Percentiles rank a stretch among this genome's conserved stretches.
These are phyloP conservation scores for Rhinichthys klamathensis DNA, from an alignment of 2,113 vertebrate genomes.

Conservation along the genomic window DNA sequence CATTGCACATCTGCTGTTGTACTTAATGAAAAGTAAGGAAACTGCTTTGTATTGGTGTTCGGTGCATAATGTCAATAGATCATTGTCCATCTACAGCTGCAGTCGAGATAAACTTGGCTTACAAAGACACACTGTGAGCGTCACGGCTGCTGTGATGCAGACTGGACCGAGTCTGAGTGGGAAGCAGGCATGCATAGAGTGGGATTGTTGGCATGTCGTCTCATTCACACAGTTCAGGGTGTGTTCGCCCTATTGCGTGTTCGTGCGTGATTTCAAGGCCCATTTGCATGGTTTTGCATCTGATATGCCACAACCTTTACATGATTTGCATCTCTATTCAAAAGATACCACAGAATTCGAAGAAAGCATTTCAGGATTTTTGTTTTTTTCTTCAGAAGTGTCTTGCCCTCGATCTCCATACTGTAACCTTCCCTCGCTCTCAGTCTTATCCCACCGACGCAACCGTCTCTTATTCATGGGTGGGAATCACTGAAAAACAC, in stretches of 20 bases:
- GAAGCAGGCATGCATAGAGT: slow-evolving; percentile 28
- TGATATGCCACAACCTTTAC: slow-evolving; percentile 39
- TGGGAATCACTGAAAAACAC: not conserved
- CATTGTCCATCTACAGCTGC: not conserved
- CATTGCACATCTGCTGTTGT: not conserved
- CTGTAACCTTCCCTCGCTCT: not conserved
- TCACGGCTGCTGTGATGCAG: not conserved
- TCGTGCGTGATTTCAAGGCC: slow-evolving; percentile 2
- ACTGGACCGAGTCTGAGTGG: not conserved
- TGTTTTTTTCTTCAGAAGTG: not conserved
- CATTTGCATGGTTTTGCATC: slow-evolving; percentile 52
- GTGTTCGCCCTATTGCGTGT: slow-evolving; percentile 29
- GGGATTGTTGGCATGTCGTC: slow-evolving; percentile 30
- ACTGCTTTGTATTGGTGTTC: not conserved
- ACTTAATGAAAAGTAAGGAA: not conserved
- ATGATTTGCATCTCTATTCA: slow-evolving; percentile 55
- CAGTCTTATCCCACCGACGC: not conserved
- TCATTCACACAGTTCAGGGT: not conserved
- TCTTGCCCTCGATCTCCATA: not conserved
- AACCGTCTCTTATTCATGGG: not conserved
- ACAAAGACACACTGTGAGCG: slow-evolving; percentile 9
- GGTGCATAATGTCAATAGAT: not conserved
- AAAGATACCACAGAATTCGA: slow-evolving; percentile 26
- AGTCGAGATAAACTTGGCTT: too few species aligned
- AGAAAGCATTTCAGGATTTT: slow-evolving; percentile 39